A percentile compares a stretch with the other conserved stretches of the same genome.
These are phyloP conservation scores for Columba guinea DNA, from an alignment of 2,797 vertebrate genomes.

Conservation along the genomic window DNA sequence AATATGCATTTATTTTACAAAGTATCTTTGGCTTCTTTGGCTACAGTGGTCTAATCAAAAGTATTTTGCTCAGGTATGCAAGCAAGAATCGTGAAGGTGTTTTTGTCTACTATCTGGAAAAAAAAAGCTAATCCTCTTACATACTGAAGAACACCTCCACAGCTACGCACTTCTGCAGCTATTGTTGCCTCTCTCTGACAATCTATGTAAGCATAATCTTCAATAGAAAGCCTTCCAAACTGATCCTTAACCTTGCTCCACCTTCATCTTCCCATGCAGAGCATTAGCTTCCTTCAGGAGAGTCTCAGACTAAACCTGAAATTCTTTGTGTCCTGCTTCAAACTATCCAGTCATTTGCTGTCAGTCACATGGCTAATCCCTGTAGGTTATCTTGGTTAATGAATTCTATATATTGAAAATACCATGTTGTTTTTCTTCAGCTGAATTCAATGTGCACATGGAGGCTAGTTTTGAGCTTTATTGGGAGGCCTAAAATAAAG, in stretches of 20 bases:
- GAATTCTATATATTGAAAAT: not conserved
- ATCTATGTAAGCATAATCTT: not conserved
- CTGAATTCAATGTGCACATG: not conserved
- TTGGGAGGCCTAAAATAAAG: not conserved
- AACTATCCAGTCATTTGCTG: not conserved
- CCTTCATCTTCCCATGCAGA: not conserved
- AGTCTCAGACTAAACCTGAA: not conserved
- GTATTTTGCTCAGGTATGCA: not conserved
- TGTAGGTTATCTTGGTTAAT: not conserved
- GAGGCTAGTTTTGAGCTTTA: not conserved
- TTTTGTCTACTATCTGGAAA: not conserved
- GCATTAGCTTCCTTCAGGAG: not conserved
- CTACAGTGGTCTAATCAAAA: not conserved
- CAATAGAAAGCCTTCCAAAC: not conserved
- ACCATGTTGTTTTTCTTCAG: not conserved
- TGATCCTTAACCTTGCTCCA: not conserved
- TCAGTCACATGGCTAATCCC: not conserved
- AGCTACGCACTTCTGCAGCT: not conserved
- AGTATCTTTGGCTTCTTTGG: not conserved
- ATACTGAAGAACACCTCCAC: not conserved
- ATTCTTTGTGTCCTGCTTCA: not conserved
- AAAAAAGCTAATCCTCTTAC: not conserved
- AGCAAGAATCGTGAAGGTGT: not conserved
- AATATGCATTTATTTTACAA: not conserved
- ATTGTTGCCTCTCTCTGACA: not conserved